Conservation (phyloP, 2,797 vertebrate species). For the Selene dorsalis region DNA sequence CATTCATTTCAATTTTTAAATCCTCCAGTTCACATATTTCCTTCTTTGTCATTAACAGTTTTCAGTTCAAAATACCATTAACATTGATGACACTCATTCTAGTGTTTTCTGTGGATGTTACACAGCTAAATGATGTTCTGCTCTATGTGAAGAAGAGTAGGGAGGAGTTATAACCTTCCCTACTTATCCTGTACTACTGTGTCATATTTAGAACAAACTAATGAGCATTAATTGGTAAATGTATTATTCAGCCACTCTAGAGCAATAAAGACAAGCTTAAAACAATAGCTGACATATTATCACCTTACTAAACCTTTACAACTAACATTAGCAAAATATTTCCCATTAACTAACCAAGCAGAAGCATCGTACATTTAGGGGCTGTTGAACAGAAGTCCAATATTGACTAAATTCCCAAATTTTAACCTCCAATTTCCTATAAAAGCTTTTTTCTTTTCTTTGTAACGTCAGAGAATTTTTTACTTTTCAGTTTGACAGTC, state of each 20-base stretch:
- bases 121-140: constrained; percentile 31
- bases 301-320: not conserved
- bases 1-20: not conserved
- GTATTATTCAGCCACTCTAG: too few relatives aligned
- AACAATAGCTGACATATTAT: too few relatives aligned
- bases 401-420: not conserved
- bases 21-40: not conserved
- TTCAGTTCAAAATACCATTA: not conserved
- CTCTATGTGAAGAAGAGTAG: not conserved
- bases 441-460: too few relatives aligned
- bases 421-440: too few relatives aligned
- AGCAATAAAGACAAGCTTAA: not conserved
- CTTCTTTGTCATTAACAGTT: not conserved
- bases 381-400: not conserved
- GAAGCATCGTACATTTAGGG: not conserved
- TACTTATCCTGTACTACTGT: not conserved
- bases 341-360: not conserved
- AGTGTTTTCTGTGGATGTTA: constrained; percentile 40
- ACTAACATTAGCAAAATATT: not conserved
- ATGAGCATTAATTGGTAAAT: not conserved
- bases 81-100: too few relatives aligned
- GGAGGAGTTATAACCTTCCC: not conserved
- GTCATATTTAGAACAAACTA: not conserved
- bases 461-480: too few relatives aligned
- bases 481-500: not conserved